Conservation (phyloP, 2,888 invertebrate genomes). For the Amiota mariae region DNA sequence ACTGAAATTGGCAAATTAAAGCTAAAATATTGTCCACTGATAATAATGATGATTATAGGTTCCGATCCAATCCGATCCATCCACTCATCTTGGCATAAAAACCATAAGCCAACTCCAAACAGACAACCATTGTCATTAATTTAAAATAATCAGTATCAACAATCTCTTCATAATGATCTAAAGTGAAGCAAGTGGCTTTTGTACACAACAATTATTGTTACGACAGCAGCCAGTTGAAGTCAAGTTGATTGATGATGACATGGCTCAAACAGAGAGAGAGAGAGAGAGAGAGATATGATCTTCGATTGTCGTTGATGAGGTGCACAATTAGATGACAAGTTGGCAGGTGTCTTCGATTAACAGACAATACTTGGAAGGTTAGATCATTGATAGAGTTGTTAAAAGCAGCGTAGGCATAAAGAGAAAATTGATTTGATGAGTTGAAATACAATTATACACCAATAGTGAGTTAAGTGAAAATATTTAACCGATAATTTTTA, state of each 20-base stretch:
- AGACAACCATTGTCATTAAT: slow-evolving; percentile 47
- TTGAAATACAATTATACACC: too few species aligned
- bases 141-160: slow-evolving; percentile 51
- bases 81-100: slow-evolving; percentile 23
- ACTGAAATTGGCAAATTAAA: slow-evolving; percentile 38
- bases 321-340: neutral
- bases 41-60: neutral
- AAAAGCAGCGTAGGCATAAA: too few species aligned
- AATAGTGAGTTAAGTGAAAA: too few species aligned
- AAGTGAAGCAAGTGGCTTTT: slow-evolving; percentile 38
- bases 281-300: too few species aligned
- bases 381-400: neutral
- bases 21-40: slow-evolving; percentile 25
- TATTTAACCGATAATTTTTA: neutral
- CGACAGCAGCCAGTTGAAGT: slow-evolving; percentile 28
- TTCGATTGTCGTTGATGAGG: too few species aligned
- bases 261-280: neutral
- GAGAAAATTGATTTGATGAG: too few species aligned
- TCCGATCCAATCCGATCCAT: too few species aligned
- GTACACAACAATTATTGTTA: slow-evolving; percentile 43
- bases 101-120: slow-evolving; percentile 21
- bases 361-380: neutral
- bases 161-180: slow-evolving; percentile 29
- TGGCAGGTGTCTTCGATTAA: slow-evolving; percentile 13
- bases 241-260: slow-evolving; percentile 41